Evolutionary conservation across 2,888 invertebrate genomes (phyloP).

Genomic region (Yponomeuta sedellus): DNA sequence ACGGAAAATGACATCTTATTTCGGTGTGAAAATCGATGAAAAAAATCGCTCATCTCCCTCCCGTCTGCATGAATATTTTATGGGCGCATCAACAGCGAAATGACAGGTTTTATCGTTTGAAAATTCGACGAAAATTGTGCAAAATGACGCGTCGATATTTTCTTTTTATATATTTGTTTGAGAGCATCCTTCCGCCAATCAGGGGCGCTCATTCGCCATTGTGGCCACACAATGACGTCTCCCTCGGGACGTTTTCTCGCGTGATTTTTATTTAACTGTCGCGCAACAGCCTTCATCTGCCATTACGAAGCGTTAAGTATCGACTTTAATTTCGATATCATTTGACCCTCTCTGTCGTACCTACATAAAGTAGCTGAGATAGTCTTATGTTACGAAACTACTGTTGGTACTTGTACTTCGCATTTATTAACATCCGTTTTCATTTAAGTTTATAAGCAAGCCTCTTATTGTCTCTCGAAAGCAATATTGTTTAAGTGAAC

Average conservation of each 20-base stretch:
- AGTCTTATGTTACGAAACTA: too few relatives aligned
- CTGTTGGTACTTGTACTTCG: too few relatives aligned
- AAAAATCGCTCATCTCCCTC: slow-evolving; percentile 74
- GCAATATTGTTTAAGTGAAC: too few relatives aligned
- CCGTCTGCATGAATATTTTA: slow-evolving; percentile 75
- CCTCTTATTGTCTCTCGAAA: too few relatives aligned
- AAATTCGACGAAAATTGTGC: slow-evolving; percentile 74
- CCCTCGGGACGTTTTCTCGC: slow-evolving; percentile 58
- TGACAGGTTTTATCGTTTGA: slow-evolving; percentile 78
- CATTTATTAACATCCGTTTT: too few relatives aligned
- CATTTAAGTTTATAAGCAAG: too few relatives aligned
- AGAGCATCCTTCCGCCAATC: slow-evolving; percentile 77
- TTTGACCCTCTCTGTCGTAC: too few relatives aligned
- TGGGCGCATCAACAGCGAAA: slow-evolving; percentile 74
- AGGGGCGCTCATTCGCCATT: slow-evolving; percentile 56
- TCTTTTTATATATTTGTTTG: slow-evolving; percentile 76
- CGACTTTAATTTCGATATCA: too few relatives aligned
- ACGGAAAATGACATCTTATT: slow-evolving; percentile 78
- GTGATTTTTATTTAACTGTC: slow-evolving; percentile 69
- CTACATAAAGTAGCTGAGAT: too few relatives aligned
- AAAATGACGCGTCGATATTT: slow-evolving; percentile 75
- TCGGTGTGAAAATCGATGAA: slow-evolving; percentile 75
- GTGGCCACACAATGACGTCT: slow-evolving; percentile 63
- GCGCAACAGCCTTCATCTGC: slow-evolving; percentile 54
- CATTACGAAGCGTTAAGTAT: too few relatives aligned